phyloP scores from a whole-genome alignment of 2,888 invertebrate species.

The Odontomyia ornata region DNA sequence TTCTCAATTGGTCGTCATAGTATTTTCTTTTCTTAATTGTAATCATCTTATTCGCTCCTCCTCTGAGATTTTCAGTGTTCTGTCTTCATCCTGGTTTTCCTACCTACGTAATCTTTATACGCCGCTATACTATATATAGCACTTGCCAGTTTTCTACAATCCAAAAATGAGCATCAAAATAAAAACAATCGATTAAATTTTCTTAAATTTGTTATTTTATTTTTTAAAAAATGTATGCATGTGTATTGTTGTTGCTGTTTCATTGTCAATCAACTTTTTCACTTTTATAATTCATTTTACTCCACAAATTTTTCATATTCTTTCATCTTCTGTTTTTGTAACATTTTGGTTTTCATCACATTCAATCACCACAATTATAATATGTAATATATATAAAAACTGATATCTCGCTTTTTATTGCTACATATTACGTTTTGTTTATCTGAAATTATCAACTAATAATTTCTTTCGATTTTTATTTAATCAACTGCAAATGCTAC shows the following conservation, averaged over 20 bases:
- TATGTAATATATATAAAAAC: slow-evolving; percentile 23
- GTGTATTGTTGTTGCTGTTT: slow-evolving; percentile 18
- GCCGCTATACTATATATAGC: no score
- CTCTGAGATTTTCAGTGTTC: no score
- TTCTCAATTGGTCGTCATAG: no score
- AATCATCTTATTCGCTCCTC: no score
- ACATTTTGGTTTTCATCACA: slow-evolving; percentile 49
- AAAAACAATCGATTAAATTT: background rate
- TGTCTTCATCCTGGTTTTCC: no score
- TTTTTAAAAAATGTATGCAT: slow-evolving; percentile 35
- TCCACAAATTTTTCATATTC: slow-evolving; percentile 20
- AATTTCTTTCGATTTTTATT: background rate
- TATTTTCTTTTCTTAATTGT: no score
- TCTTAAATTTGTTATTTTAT: slow-evolving; percentile 40
- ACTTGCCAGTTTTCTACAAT: no score
- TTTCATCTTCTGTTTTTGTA: slow-evolving; percentile 39
- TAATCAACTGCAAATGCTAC: background rate
- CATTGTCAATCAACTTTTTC: slow-evolving; percentile 21
- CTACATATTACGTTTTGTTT: background rate
- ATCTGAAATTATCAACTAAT: background rate
- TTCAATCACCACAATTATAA: slow-evolving; percentile 46
- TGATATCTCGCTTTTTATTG: slow-evolving; percentile 2
- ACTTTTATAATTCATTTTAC: slow-evolving; percentile 34
- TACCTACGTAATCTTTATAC: no score
- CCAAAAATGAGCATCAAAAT: background rate